Conservation (phyloP, 2,888 invertebrate species). For the Pristionchus fissidentatus region DNA sequence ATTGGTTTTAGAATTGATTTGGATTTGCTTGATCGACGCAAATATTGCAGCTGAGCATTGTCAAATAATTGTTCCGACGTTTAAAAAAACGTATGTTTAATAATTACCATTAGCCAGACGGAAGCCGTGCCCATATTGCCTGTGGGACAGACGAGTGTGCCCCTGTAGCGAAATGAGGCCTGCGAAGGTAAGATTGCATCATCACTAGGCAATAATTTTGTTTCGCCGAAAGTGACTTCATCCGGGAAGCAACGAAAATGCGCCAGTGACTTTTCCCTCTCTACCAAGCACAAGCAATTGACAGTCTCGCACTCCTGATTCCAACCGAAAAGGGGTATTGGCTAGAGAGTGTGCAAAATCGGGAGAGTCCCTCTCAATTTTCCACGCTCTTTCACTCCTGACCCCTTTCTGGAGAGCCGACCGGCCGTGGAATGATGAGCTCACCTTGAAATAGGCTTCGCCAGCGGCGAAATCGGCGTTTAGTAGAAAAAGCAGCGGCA, state of each 20-base stretch:
- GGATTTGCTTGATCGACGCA: too few relatives aligned
- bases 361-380: too few relatives aligned
- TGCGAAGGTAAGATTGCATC: not conserved
- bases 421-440: not conserved
- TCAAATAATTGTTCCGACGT: not conserved
- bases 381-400: too few relatives aligned
- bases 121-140: slow-evolving; percentile 11
- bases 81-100: not conserved
- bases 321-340: too few relatives aligned
- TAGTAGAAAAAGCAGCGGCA: not conserved
- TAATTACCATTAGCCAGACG: slow-evolving; percentile 1
- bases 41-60: not conserved
- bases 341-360: too few relatives aligned
- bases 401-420: too few relatives aligned
- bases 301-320: too few relatives aligned
- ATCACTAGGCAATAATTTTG: not conserved
- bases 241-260: not conserved
- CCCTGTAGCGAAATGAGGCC: not conserved
- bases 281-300: too few relatives aligned
- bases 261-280: too few relatives aligned
- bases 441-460: slow-evolving; percentile 16
- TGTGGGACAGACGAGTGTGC: slow-evolving; percentile 4
- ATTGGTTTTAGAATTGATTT: too few relatives aligned
- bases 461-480: not conserved
- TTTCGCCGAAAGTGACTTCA: too few relatives aligned